Evolutionary conservation across 2,888 invertebrate species (phyloP), one percentile per base, ranked within the genome.

Genomic region (Lathronympha strigana): DNA sequence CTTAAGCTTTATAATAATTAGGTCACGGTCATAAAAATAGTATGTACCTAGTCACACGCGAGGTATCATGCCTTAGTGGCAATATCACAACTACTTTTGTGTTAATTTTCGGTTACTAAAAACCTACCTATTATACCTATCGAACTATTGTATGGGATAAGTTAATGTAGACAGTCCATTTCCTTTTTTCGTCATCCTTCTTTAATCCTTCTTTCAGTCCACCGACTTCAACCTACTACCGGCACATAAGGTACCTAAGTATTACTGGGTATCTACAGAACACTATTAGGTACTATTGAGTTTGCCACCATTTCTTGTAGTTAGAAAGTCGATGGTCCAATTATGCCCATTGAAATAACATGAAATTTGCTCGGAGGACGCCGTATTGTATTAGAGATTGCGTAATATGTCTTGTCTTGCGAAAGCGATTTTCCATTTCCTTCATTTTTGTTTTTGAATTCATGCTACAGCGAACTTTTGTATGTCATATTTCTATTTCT

Each of bases 391-490:
- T 23, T 28, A 21, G 40, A 31, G n/a, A 15, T 66, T 61, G 33
- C 54, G 36, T 66, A 61, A 66, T 61, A 53, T 40, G 54, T 61
- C 28, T 61, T 40, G 54, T 61, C 28, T 61, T 66, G 66, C 66
- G 53, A 61, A 28, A 66, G 66, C 66, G 60, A 66, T 66, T 66
- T 64, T 53, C 47, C 28, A 53, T 49, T 54, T 38, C 13, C 36
- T 36, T n/a, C n/a, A n/a, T 25, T 33, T 64, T 55, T 58, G 50
- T 40, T 58, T 43, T 55, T 47, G 43, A 40, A 36, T 60, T 63
- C 60, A 54, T 54, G 66, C 66, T 36, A 60, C 66, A 66, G 66
- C 66, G 66, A 66, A 61, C 54, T 61, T 54, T 19, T 9, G 38
- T 54, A 49, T 61, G 38, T 31, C 38, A 49, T 54, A n/a, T 23